Evolutionary conservation across 2,797 vertebrate species (phyloP).

Genomic region (Ptychadena robeensis): DNA sequence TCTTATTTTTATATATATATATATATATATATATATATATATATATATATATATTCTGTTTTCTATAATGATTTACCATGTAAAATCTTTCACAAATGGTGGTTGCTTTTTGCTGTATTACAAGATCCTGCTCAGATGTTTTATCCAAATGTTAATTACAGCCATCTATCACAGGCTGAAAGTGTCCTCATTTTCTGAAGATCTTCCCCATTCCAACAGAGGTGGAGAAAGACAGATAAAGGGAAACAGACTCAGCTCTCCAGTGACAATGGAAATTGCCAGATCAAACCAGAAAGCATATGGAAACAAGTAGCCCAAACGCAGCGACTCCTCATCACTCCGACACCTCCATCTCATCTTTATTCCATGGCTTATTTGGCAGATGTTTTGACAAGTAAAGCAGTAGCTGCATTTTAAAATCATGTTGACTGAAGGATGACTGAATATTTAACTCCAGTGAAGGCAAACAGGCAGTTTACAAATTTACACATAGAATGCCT

Average conservation of each 20-base stretch:
- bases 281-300: constrained; percentile 36
- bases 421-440: background rate
- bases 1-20: no score
- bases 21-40: no score
- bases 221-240: constrained; percentile 9
- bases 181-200: background rate
- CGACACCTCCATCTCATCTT: constrained; percentile 24
- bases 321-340: background rate
- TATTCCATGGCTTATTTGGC: constrained; percentile 38
- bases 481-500: constrained; percentile 1
- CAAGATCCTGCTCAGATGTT: background rate
- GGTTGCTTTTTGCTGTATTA: background rate
- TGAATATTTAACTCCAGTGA: constrained; percentile 24
- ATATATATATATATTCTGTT: no score
- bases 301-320: constrained; percentile 13
- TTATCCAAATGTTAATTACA: constrained; percentile 26
- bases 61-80: no score
- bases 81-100: constrained; percentile 15
- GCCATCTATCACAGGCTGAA: constrained; percentile 32
- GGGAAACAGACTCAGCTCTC: background rate
- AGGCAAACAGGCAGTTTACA: constrained; percentile 2
- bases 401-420: constrained; percentile 32
- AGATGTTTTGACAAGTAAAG: constrained; percentile 55
- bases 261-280: constrained; percentile 22
- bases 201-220: background rate